These are phyloP conservation scores for Mystacides longicornis DNA, from an alignment of 2,888 invertebrate species.

Conservation along the genomic window DNA sequence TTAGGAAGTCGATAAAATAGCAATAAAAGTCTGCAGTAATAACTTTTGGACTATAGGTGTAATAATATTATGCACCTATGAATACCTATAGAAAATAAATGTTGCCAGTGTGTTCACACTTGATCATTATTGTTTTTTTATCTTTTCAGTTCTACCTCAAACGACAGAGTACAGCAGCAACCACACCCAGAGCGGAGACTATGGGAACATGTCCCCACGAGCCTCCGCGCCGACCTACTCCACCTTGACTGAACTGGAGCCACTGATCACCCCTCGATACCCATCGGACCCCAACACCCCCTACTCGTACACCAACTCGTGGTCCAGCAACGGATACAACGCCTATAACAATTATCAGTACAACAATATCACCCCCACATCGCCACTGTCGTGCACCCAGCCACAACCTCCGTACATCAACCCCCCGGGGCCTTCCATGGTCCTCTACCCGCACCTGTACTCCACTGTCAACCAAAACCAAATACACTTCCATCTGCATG, in stretches of 20 bases:
- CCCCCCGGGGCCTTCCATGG: conserved; percentile 58
- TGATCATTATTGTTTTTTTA: no score
- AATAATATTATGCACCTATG: no score
- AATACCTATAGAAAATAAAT: no score
- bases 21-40: no score
- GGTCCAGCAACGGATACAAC: conserved; percentile 58
- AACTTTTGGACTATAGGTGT: no score
- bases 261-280: conserved; percentile 38
- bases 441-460: conserved; percentile 70
- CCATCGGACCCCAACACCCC: conserved; percentile 25
- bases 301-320: conserved; percentile 53
- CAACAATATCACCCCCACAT: conserved; percentile 50
- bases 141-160: conserved; percentile 48
- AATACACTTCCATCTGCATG: conserved; percentile 74
- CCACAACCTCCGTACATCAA: conserved; percentile 55
- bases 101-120: no score
- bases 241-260: conserved; percentile 44
- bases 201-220: conserved; percentile 26
- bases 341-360: conserved; percentile 63
- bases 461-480: conserved; percentile 83
- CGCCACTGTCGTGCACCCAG: conserved; percentile 39
- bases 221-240: conserved; percentile 32
- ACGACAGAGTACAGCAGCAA: conserved; percentile 37
- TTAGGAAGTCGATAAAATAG: no score
- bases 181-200: conserved; percentile 18